Percentiles rank a stretch among this genome's conserved stretches.
These are phyloP conservation scores for Acromyrmex echinatior DNA, from an alignment of 1,140 invertebrate species.

Conservation along the genomic window DNA sequence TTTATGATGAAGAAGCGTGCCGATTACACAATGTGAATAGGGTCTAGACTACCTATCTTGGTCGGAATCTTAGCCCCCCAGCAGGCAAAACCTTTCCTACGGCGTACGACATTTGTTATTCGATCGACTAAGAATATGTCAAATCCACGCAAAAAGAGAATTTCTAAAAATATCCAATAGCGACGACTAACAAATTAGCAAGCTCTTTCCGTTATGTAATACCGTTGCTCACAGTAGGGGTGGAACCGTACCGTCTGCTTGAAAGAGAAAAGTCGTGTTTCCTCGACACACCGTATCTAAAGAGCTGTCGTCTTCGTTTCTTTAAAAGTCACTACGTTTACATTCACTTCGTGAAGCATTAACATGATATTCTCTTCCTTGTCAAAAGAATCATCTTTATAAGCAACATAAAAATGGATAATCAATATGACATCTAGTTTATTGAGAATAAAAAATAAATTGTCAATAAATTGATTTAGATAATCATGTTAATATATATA, in stretches of 20 bases:
- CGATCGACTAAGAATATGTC: conserved; percentile 55
- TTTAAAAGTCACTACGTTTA: conserved; percentile 60
- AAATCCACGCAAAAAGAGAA: conserved; percentile 29
- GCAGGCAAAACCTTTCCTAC: conserved; percentile 78
- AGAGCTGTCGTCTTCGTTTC: conserved; percentile 76
- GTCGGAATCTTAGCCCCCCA: conserved; percentile 69
- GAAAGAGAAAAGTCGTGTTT: conserved; percentile 76
- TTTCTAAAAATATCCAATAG: conserved; percentile 57
- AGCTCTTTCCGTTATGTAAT: conserved; percentile 63
- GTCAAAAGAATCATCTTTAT: conserved; percentile 1
- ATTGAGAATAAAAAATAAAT: not conserved
- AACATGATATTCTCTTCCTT: conserved; percentile 37
- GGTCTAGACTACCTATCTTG: conserved; percentile 65
- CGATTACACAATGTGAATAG: conserved; percentile 75
- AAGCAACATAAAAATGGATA: not conserved
- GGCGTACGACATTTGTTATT: conserved; percentile 58
- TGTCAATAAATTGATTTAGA: not conserved
- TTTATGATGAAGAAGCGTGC: not conserved
- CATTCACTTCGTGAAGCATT: conserved; percentile 43
- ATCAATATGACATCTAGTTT: not conserved
- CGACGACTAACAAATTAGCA: conserved; percentile 77
- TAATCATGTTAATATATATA: not conserved
- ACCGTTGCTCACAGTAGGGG: conserved; percentile 68
- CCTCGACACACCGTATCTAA: conserved; percentile 64
- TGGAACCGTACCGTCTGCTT: conserved; percentile 46